Percentiles rank a stretch among this genome's conserved stretches.
Evolutionary conservation across 1,140 invertebrate species (phyloP).

Genomic region (Campoletis sonorensis): DNA sequence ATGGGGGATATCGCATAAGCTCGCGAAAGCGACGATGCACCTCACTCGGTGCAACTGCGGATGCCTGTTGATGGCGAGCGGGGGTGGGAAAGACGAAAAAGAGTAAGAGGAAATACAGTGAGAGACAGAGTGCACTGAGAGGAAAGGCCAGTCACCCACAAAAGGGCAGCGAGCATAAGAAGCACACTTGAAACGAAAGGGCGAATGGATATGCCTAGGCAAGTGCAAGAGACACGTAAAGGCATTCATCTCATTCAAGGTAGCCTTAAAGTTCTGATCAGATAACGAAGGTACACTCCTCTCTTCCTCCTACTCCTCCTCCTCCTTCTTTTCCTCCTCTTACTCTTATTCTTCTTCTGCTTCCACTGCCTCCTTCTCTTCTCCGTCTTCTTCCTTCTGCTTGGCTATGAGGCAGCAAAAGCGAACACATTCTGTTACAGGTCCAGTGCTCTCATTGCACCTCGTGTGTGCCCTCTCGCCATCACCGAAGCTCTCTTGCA

Average conservation of each 20-base stretch:
- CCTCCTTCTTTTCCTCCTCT: not conserved
- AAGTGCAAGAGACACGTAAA: slow-evolving; percentile 74
- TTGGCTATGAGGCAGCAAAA: slow-evolving; percentile 44
- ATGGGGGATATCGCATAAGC: slow-evolving; percentile 53
- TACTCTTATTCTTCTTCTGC: slow-evolving; percentile 12
- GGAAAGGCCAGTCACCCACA: slow-evolving; percentile 59
- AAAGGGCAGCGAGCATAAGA: slow-evolving; percentile 66
- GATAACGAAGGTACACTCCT: slow-evolving; percentile 74
- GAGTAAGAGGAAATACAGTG: slow-evolving; percentile 36
- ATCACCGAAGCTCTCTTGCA: slow-evolving; percentile 42
- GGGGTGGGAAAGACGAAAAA: slow-evolving; percentile 19
- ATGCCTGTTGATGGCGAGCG: slow-evolving; percentile 29
- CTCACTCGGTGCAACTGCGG: slow-evolving; percentile 24
- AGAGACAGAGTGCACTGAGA: slow-evolving; percentile 50
- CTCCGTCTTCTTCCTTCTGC: slow-evolving; percentile 45
- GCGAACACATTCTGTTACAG: slow-evolving; percentile 2
- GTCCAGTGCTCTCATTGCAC: slow-evolving; percentile 36
- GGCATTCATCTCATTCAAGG: slow-evolving; percentile 76
- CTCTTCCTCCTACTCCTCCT: slow-evolving; percentile 48
- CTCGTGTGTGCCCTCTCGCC: slow-evolving; percentile 50
- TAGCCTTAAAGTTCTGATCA: slow-evolving; percentile 74
- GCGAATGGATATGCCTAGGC: slow-evolving; percentile 73
- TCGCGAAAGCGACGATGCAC: slow-evolving; percentile 27
- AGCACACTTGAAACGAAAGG: slow-evolving; percentile 71
- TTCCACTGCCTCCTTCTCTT: slow-evolving; percentile 24